phyloP scores from a whole-genome alignment of 2,888 invertebrate species.

The Diaprepes abbreviatus region DNA sequence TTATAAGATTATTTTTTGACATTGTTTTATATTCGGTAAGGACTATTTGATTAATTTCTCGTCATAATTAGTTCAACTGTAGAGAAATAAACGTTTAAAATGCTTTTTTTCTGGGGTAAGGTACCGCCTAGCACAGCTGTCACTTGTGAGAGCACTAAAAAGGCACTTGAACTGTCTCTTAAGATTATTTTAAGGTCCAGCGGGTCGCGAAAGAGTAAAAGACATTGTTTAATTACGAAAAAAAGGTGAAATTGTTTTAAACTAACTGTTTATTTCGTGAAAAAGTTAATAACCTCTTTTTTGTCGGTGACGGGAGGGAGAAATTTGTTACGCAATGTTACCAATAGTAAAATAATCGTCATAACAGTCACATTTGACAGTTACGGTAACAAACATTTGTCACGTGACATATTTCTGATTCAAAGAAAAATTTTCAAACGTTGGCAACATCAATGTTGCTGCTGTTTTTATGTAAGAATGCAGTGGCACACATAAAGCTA shows the following conservation, averaged over 20 bases:
- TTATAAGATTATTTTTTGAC: slow-evolving; percentile 64
- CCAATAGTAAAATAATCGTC: neutral
- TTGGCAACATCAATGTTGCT: too few species aligned
- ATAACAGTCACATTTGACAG: slow-evolving; percentile 1
- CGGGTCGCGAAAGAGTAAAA: slow-evolving; percentile 24
- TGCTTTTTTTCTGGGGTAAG: slow-evolving; percentile 50
- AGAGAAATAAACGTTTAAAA: slow-evolving; percentile 45
- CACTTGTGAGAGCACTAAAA: slow-evolving; percentile 51
- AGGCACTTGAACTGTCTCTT: slow-evolving; percentile 47
- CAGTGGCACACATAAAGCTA: too few species aligned
- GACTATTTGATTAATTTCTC: slow-evolving; percentile 22
- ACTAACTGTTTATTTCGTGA: slow-evolving; percentile 59
- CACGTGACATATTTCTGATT: too few species aligned
- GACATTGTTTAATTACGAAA: slow-evolving; percentile 48
- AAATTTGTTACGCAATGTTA: slow-evolving; percentile 49
- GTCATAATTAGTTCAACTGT: slow-evolving; percentile 40
- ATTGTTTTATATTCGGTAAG: slow-evolving; percentile 49
- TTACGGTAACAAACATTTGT: too few species aligned
- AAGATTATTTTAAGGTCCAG: slow-evolving; percentile 26
- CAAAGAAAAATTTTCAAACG: too few species aligned
- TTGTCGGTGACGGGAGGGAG: slow-evolving; percentile 62
- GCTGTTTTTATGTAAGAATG: too few species aligned
- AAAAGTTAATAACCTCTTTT: slow-evolving; percentile 65
- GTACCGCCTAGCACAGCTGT: slow-evolving; percentile 62
- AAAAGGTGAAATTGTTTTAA: slow-evolving; percentile 58